Evolutionary conservation across 1,140 invertebrate genomes (phyloP), one percentile per base, ranked within the genome.

Genomic region (Scaptomyza graminum): DNA sequence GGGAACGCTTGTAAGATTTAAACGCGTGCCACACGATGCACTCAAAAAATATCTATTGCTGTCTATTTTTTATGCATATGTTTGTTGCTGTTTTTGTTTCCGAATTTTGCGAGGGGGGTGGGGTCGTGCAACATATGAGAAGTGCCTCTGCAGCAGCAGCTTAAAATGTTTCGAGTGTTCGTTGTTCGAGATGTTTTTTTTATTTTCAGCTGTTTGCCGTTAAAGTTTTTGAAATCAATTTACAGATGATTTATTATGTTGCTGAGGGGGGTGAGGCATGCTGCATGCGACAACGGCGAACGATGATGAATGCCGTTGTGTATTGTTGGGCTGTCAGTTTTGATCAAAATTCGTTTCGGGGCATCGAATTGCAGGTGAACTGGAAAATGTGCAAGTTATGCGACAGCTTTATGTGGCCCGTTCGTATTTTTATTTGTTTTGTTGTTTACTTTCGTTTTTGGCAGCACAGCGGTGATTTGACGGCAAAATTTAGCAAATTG

Each of bases 241-340:
- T 88, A 69, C 83, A 88, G 79, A 88, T 88, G 83, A 88, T 88
- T 88, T 88, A 88, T 88, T 89, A 89, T 88, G 83, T 74, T 74
- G 56, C 31, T 25, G n/a, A 16, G 13, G 51, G n/a, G 9, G 2
- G 22, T 61, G 3, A 15, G 16, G 6, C 22, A 0, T 49, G 41
- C 59, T 83, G 83, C 79, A 89, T 83, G 81, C 75, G 84, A 88
- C 79, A 88, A 56, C 61, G 22, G 64, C 68, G 81, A 68, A 83
- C 83, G 69, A 89, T 88, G 83, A 88, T 89, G 83, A 88, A 88
- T 88, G 83, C 83, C 84, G 59, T 56, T 79, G 83, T 88, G 83
- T 88, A 88, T 88, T 88, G 83, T 88, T 83, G 63, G 72, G 76
- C 76, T 89, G 83, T 89, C 83, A 79, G 69, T 72, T 89, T 65